phyloP scores from a whole-genome alignment of 2,888 invertebrate genomes.

The Tipula vernalis region DNA sequence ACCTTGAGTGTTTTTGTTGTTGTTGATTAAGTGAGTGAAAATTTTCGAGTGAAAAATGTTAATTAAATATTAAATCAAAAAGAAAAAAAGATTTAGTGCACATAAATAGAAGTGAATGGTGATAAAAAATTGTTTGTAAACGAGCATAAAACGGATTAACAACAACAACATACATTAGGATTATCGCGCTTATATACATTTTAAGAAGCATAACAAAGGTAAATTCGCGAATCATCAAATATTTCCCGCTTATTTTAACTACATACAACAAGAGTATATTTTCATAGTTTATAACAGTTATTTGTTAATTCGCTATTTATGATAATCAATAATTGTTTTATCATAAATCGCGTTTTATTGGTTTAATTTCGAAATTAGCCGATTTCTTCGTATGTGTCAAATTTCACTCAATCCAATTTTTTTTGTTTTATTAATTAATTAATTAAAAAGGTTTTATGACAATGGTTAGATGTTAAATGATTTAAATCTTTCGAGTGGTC shows the following conservation, averaged over 20 bases:
- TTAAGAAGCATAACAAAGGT: neutral
- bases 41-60: neutral
- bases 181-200: neutral
- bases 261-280: neutral
- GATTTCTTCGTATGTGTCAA: neutral
- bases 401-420: neutral
- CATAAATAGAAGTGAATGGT: neutral
- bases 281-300: neutral
- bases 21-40: neutral
- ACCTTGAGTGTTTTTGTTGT: neutral
- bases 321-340: neutral
- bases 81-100: neutral
- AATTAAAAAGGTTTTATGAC: neutral
- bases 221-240: neutral
- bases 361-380: too few species aligned
- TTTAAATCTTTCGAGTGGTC: neutral
- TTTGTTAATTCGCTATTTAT: neutral
- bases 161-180: neutral
- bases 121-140: neutral
- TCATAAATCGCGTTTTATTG: too few species aligned
- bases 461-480: neutral
- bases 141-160: neutral
- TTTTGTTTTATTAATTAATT: neutral
- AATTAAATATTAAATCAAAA: neutral
- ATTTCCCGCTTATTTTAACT: neutral